A percentile compares a stretch with the other conserved stretches of the same genome.
Conservation (phyloP, 2,113 vertebrate genomes). For the Myrmecobius fasciatus region DNA sequence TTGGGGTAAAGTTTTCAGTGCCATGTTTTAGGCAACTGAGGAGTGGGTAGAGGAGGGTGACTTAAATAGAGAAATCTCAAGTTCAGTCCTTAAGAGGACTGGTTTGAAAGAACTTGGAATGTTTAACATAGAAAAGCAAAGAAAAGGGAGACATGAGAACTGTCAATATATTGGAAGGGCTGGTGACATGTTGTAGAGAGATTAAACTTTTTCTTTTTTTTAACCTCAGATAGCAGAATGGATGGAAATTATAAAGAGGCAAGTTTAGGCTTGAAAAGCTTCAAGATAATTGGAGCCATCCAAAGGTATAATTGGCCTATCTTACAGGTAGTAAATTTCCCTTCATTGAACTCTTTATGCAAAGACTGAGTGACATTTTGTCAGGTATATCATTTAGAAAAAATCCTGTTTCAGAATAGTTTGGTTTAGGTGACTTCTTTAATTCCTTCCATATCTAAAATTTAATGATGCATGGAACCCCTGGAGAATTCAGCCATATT, state of each 20-base stretch:
- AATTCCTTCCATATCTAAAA: background rate
- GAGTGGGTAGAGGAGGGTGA: background rate
- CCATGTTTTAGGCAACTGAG: background rate
- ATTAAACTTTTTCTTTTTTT: background rate
- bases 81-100: background rate
- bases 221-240: background rate
- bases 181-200: background rate
- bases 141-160: background rate
- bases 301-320: background rate
- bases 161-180: background rate
- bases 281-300: background rate
- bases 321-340: background rate
- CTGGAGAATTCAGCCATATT: background rate
- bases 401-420: background rate
- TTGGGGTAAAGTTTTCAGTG: background rate
- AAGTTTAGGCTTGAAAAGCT: background rate
- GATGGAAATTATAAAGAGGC: background rate
- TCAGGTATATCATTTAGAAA: background rate
- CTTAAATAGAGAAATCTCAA: background rate
- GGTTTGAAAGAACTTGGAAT: background rate
- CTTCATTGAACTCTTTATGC: background rate
- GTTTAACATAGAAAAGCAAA: background rate
- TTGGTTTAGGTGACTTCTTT: background rate
- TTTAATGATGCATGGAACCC: background rate
- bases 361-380: background rate